These are phyloP conservation scores for Agrilus planipennis DNA, from an alignment of 1,140 invertebrate species.

Conservation along the genomic window DNA sequence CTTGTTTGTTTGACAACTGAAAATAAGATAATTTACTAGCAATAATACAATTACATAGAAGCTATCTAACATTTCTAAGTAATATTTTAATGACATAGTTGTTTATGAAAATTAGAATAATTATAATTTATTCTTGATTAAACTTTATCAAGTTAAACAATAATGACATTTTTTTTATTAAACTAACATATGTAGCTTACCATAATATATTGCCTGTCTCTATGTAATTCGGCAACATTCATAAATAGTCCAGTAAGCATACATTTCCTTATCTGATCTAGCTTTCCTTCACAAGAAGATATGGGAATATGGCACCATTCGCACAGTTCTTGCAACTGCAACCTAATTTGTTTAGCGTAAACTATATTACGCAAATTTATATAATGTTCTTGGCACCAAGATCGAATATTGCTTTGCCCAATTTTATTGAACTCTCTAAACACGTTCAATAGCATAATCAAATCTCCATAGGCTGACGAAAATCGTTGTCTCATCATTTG, in stretches of 20 bases:
- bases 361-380: constrained; percentile 75
- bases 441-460: constrained; percentile 84
- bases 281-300: constrained; percentile 61
- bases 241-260: constrained; percentile 73
- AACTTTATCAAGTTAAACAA: too few species aligned
- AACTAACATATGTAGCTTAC: constrained; percentile 37
- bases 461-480: constrained; percentile 78
- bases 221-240: constrained; percentile 79
- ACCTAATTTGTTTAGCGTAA: constrained; percentile 68
- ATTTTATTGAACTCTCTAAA: constrained; percentile 65
- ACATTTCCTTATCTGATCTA: constrained; percentile 64
- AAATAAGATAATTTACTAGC: too few species aligned
- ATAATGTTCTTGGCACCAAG: constrained; percentile 87
- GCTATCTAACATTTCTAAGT: too few species aligned
- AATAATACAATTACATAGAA: too few species aligned
- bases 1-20: constrained; percentile 50
- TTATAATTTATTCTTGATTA: too few species aligned
- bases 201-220: constrained; percentile 59
- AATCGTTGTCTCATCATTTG: constrained; percentile 66
- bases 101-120: too few species aligned
- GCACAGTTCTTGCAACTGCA: constrained; percentile 73
- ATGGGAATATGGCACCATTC: constrained; percentile 50
- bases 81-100: too few species aligned
- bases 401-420: constrained; percentile 57
- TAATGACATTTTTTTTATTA: not conserved